Percentiles rank a stretch among this genome's conserved stretches.
phyloP scores from a whole-genome alignment of 1,140 invertebrate species.

The Apis dorsata region DNA sequence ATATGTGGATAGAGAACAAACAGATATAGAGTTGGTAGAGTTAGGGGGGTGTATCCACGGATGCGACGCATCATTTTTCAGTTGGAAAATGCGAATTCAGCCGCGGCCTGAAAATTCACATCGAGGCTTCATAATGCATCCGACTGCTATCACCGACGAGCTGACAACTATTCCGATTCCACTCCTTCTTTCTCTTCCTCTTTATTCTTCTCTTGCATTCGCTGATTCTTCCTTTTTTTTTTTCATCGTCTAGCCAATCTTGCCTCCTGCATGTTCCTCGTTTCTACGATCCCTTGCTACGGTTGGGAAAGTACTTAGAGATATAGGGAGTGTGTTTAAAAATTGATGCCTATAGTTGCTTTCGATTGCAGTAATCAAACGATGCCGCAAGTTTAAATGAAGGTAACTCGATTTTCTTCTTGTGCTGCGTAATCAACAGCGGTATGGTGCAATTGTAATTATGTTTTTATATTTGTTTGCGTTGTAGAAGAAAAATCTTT shows the following conservation, averaged over 20 bases:
- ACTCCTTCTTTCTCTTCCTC: background rate
- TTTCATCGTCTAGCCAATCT: background rate
- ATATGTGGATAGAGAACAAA: slow-evolving; percentile 27
- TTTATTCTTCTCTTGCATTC: background rate
- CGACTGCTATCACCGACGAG: slow-evolving; percentile 45
- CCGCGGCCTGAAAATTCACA: slow-evolving; percentile 56
- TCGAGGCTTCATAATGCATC: slow-evolving; percentile 54
- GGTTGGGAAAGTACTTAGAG: background rate
- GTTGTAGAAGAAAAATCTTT: too few relatives aligned
- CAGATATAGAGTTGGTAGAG: slow-evolving; percentile 7
- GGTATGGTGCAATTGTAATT: too few relatives aligned
- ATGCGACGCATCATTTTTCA: slow-evolving; percentile 56
- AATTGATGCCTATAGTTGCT: background rate
- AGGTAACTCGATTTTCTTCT: background rate
- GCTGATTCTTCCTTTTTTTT: background rate
- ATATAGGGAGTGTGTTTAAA: background rate
- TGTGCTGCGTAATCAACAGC: background rate
- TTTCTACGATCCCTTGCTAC: background rate
- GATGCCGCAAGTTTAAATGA: background rate
- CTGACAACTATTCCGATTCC: slow-evolving; percentile 53
- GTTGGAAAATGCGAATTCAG: slow-evolving; percentile 55
- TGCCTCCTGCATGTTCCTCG: background rate
- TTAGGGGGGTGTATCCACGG: slow-evolving; percentile 1
- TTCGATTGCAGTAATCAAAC: background rate
- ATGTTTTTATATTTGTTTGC: too few relatives aligned